These are phyloP conservation scores for Brachionus paranguensis DNA, from an alignment of 1,140 invertebrate species.

Conservation along the genomic window DNA sequence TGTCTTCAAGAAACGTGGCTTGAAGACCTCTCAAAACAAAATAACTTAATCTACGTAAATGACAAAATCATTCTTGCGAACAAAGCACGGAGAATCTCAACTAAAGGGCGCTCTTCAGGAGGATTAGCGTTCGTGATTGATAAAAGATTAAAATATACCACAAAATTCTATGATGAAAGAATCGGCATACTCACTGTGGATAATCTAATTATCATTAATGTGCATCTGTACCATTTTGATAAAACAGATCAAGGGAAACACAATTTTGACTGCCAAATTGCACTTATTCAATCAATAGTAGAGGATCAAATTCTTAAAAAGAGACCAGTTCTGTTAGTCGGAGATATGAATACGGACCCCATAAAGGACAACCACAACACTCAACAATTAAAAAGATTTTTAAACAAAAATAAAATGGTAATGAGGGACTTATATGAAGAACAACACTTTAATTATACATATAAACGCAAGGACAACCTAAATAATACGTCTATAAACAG, in stretches of 20 bases:
- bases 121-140: neutral
- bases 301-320: neutral
- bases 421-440: neutral
- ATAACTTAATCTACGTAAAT: neutral
- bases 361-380: neutral
- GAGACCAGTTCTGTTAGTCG: neutral
- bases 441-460: neutral
- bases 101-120: neutral
- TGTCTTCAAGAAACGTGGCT: neutral
- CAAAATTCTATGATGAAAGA: neutral
- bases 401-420: neutral
- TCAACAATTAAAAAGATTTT: neutral
- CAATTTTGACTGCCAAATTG: neutral
- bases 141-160: neutral
- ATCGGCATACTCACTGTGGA: neutral
- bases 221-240: neutral
- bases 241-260: neutral
- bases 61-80: neutral
- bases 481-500: neutral
- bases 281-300: neutral
- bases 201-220: neutral
- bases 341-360: neutral
- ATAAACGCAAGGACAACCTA: neutral
- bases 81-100: neutral
- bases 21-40: neutral